A percentile compares a stretch with the other conserved stretches of the same genome.
phyloP scores from a whole-genome alignment of 2,113 vertebrate species.

The Chrysemys picta region DNA sequence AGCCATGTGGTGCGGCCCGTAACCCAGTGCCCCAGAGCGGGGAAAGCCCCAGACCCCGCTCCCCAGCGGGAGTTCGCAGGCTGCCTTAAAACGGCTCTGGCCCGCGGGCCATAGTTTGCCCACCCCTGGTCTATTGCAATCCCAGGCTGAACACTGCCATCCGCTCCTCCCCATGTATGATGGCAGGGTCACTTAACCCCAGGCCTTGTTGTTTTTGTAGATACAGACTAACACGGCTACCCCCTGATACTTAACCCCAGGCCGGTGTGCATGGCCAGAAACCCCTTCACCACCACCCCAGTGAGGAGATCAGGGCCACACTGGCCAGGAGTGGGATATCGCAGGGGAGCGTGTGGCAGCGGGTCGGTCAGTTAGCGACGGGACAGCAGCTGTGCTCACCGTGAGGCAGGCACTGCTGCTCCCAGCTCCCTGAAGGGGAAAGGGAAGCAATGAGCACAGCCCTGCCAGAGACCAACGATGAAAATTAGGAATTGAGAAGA shows the following conservation, averaged over 20 bases:
- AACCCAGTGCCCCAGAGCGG: too few species aligned
- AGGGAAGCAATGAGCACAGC: not conserved
- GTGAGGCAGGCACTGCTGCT: too few species aligned
- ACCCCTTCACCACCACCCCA: not conserved
- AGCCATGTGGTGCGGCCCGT: too few species aligned
- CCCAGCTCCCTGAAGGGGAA: not conserved
- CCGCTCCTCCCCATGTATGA: not conserved
- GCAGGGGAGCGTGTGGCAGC: not conserved
- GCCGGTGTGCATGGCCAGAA: not conserved
- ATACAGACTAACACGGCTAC: too few species aligned
- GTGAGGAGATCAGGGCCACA: not conserved
- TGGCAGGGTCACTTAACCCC: not conserved
- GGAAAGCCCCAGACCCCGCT: too few species aligned
- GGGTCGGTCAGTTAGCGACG: too few species aligned
- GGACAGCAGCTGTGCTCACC: not conserved
- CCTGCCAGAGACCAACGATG: not conserved
- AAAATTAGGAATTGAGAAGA: not conserved
- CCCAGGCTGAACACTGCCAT: not conserved
- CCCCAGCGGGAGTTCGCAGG: too few species aligned
- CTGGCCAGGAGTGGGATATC: not conserved
- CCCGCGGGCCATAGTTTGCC: too few species aligned
- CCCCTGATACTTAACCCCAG: not conserved
- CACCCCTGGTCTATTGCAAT: not conserved
- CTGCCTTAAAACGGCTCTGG: too few species aligned
- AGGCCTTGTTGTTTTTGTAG: not conserved